Percentiles rank a stretch among this genome's conserved stretches.
These are phyloP conservation scores for Nipponacmea schrenckii DNA, from an alignment of 2,888 invertebrate genomes.

Conservation along the genomic window DNA sequence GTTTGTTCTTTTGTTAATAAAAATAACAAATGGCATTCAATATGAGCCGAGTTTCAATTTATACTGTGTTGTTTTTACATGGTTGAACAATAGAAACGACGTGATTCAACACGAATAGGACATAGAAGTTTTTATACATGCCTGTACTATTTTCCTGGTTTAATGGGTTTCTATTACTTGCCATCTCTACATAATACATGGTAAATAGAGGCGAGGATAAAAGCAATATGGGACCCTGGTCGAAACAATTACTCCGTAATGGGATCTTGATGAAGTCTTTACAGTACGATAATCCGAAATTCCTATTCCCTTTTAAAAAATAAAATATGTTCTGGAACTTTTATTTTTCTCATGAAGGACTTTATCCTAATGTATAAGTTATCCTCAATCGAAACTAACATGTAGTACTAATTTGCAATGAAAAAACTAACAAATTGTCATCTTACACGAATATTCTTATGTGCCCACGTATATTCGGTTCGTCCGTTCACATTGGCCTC, in stretches of 20 bases:
- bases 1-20: constrained; percentile 8
- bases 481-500: no score
- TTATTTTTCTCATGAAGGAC: no score
- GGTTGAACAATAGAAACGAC: not conserved
- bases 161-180: not conserved
- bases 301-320: no score
- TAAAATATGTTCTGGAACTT: no score
- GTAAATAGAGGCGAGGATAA: not conserved
- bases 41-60: not conserved
- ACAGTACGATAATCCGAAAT: no score
- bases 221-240: constrained; percentile 7
- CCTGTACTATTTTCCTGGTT: not conserved
- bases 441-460: no score
- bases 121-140: not conserved
- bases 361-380: no score
- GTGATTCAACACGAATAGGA: not conserved
- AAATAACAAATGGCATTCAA: constrained; percentile 7
- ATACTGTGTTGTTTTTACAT: constrained; percentile 3
- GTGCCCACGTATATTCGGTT: no score
- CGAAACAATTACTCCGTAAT: constrained; percentile 2
- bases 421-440: no score
- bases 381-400: no score
- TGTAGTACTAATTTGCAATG: no score
- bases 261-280: not conserved
- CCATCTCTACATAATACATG: not conserved